Evolutionary conservation across 2,113 vertebrate species (phyloP), one percentile per base, ranked within the genome.

Genomic region (Brachypodius melanocephalos): DNA sequence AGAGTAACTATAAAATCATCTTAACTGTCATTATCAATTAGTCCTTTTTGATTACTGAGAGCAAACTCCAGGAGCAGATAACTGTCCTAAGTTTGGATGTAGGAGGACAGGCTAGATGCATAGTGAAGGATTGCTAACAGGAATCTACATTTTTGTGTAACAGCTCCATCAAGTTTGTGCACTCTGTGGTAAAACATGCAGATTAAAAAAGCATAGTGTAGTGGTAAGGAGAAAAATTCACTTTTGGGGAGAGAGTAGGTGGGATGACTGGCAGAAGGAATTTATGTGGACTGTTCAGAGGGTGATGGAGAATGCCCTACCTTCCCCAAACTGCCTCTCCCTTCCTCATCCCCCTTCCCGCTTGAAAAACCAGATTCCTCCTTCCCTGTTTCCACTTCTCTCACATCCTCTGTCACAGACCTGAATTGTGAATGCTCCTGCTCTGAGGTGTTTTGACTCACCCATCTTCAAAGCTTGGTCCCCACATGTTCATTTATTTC

Each of bases 221-320:
- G 43, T 10, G 16, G 10, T 51, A 58, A 66, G 55, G 43, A 65
- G 18, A 62, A 93, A 63, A 73, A 69, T 5, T 57, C 10, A 19
- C 19, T 84, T 79, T 29, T 57, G 22, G 15, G 24, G n/a, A 73
- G 34, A 46, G 36, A 5, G 13, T 58, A 43, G 38, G 55, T 61
- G 78, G 25, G 20, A 42, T 1, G 2, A 26, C 34, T 46, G 20
- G 17, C 34, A 34, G 55, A 52, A 86, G 16, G 22, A 58, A 36
- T 49, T 51, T 9, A 19, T 32, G 26, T 36, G 46, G 22, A 34
- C 40, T 32, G 17, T 59, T 69, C 42, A 15, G 52, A 81, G 12
- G 17, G 11, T 38, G 51, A 43, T 0, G 0, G 18, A 72, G 58
- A 40, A 75, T 32, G 45, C 12, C 0, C 0, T 62, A 46, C 57